Evolutionary conservation across 2,888 invertebrate genomes (phyloP), one percentile per base, ranked within the genome.

Genomic region (Euphydryas editha): DNA sequence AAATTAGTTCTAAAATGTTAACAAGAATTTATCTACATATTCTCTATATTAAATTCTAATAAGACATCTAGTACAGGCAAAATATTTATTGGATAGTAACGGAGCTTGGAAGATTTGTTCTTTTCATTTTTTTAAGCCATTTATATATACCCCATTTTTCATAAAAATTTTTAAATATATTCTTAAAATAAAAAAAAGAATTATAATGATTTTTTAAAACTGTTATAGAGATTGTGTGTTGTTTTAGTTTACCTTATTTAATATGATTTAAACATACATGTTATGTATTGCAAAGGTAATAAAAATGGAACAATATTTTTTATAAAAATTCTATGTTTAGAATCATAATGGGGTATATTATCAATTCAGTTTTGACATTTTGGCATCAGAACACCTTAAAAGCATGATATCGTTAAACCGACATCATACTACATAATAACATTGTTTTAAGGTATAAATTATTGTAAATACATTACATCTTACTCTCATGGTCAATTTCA

Each of bases 1-100:
- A 76, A 75, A 79, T 78, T 75, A 75, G 71, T 72, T 75, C 74
- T 75, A 75, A 72, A 73, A 75, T 63, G 64, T 70, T 74, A 78
- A 77, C 77, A 76, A 75, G 69, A 72, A 72, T 75, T 77, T 76
- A 77, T 78, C 77, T 80, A 80, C 76, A 78, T 74, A 74, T 72
- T 69, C 71, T 67, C 72, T 75, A 73, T 74, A 64, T 67, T 70
- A 70, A 51, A 71, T n/a, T 61, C 69, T 69, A 69, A 69, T 63
- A 54, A 62, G 24, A 54, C 46, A 37, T 55, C 58, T 58, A 63
- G 30, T 44, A 42, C 17, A 63, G 63, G 58, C 58, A 39, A 63
- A 44, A 59, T 37, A 49, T 60, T 49, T 54, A 17, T 36, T 36
- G 54, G 54, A 36, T 21, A 51, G 30, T 18, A 36, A 30, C 30